A percentile compares a stretch with the other conserved stretches of the same genome.
These are phyloP conservation scores for Nesogale talazaci DNA, from an alignment of 2,113 vertebrate genomes.

Conservation along the genomic window DNA sequence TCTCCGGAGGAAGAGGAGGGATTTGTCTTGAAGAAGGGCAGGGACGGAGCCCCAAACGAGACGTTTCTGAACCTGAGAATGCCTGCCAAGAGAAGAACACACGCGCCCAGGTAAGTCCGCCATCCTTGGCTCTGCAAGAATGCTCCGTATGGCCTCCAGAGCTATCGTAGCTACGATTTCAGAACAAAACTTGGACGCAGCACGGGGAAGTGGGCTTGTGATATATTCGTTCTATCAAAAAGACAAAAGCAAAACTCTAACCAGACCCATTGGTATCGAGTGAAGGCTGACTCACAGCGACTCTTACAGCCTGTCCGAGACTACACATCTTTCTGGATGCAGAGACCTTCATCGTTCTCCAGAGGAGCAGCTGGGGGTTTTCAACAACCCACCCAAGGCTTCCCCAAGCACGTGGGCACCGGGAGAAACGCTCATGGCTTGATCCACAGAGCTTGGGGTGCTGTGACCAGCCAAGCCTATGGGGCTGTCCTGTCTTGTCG, in stretches of 20 bases:
- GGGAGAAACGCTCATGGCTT: no score
- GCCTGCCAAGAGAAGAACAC: constrained; percentile 80
- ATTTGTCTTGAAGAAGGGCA: constrained; percentile 83
- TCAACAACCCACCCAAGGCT: no score
- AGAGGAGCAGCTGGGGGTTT: no score
- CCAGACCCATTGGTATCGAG: no score
- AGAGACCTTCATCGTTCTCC: no score
- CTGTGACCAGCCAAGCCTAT: not conserved
- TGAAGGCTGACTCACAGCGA: no score
- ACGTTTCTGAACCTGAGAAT: constrained; percentile 83
- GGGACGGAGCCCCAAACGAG: constrained; percentile 87
- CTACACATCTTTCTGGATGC: no score
- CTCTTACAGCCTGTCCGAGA: no score
- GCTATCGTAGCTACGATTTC: not conserved
- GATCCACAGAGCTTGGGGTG: not conserved
- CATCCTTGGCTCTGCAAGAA: not conserved
- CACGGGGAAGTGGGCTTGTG: not conserved
- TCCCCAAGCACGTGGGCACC: no score
- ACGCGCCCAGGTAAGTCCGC: not conserved
- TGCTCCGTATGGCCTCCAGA: not conserved
- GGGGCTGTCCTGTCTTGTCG: not conserved
- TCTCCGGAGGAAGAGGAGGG: constrained; percentile 62
- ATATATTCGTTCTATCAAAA: not conserved
- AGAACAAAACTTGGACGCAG: not conserved
- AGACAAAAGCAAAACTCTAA: no score